Evolutionary conservation across 2,113 vertebrate genomes (phyloP).

Genomic region (Cephalopholis sonnerati): DNA sequence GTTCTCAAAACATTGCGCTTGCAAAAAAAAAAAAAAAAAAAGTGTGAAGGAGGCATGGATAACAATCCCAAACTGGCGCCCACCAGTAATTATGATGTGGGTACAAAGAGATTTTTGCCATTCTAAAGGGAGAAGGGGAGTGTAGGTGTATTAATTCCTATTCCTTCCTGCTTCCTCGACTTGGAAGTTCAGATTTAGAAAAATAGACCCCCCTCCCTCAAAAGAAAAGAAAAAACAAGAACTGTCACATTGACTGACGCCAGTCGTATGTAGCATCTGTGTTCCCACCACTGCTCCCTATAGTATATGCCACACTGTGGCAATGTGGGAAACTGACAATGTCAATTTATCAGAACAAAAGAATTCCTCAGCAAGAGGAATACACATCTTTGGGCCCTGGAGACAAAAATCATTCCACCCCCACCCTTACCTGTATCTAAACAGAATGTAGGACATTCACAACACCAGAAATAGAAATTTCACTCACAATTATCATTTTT

Average conservation of each 20-base stretch:
- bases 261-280: slow-evolving; percentile 73
- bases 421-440: slow-evolving; percentile 83
- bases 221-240: slow-evolving; percentile 77
- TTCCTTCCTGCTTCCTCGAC: slow-evolving; percentile 79
- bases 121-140: slow-evolving; percentile 77
- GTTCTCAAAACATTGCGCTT: slow-evolving; percentile 71
- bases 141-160: slow-evolving; percentile 82
- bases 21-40: slow-evolving; percentile 42
- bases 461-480: slow-evolving; percentile 82
- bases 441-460: slow-evolving; percentile 84
- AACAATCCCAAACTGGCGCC: slow-evolving; percentile 76
- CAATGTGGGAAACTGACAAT: slow-evolving; percentile 84
- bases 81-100: slow-evolving; percentile 79
- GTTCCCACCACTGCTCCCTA: slow-evolving; percentile 80
- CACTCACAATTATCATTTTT: slow-evolving; percentile 80
- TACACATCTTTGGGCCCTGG: slow-evolving; percentile 79
- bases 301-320: slow-evolving; percentile 78
- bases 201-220: slow-evolving; percentile 64
- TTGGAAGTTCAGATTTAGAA: slow-evolving; percentile 82
- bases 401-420: slow-evolving; percentile 81
- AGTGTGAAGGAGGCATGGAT: slow-evolving; percentile 61
- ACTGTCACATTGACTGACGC: slow-evolving; percentile 81
- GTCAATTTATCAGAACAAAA: slow-evolving; percentile 88
- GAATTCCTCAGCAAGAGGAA: slow-evolving; percentile 78
- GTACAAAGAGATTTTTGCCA: slow-evolving; percentile 79